These are phyloP conservation scores for Pemphigus obesinymphae DNA, from an alignment of 1,140 invertebrate genomes.

Conservation along the genomic window DNA sequence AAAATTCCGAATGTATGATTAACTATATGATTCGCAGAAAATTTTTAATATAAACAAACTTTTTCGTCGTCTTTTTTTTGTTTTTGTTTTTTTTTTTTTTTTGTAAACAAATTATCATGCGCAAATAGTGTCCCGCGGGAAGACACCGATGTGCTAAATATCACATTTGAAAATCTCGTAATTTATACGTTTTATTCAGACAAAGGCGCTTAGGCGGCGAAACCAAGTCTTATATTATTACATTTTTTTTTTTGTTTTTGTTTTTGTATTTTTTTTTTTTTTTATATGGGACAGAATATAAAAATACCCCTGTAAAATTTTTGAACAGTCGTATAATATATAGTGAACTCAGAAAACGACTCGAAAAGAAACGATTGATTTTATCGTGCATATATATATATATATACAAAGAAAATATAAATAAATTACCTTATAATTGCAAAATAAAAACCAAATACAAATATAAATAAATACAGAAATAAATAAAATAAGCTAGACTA, in stretches of 20 bases:
- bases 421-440: background rate
- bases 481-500: background rate
- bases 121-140: background rate
- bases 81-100: background rate
- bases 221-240: constrained; percentile 28
- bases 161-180: background rate
- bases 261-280: background rate
- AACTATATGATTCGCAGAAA: too few relatives aligned
- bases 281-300: constrained; percentile 30
- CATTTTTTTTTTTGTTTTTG: background rate
- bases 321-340: constrained; percentile 30
- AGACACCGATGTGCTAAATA: constrained; percentile 34
- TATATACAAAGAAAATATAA: background rate
- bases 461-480: background rate
- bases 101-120: background rate
- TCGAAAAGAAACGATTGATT: background rate
- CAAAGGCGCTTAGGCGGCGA: constrained; percentile 17
- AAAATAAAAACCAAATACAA: too few relatives aligned
- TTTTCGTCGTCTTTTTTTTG: too few relatives aligned
- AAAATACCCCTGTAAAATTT: constrained; percentile 41
- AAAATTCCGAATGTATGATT: background rate
- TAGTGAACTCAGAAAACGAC: background rate
- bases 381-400: background rate
- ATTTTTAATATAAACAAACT: too few relatives aligned
- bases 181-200: background rate